A percentile compares a stretch with the other conserved stretches of the same genome.
Evolutionary conservation across 2,888 invertebrate species (phyloP).

Genomic region (Eupithecia subumbrata): DNA sequence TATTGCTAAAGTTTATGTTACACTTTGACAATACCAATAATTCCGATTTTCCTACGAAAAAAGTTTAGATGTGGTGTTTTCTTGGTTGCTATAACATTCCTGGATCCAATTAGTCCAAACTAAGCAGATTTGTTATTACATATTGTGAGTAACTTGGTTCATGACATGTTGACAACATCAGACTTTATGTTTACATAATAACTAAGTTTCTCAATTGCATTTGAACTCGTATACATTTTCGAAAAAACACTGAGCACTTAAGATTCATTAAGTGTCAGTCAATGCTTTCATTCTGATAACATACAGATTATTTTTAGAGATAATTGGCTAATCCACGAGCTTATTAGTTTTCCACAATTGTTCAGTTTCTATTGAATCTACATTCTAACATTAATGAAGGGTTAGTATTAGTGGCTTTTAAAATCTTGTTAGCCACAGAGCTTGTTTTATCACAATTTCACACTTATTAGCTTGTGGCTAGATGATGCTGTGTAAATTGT

Average conservation of each 20-base stretch:
- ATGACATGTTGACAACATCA: slow-evolving; percentile 42
- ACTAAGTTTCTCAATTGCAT: slow-evolving; percentile 29
- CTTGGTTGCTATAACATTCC: slow-evolving; percentile 18
- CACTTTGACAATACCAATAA: slow-evolving; percentile 22
- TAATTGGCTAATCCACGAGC: background rate
- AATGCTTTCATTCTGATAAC: background rate
- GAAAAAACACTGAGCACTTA: background rate
- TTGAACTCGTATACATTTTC: background rate
- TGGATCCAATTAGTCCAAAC: background rate
- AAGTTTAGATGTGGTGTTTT: slow-evolving; percentile 19
- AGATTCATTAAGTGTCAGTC: background rate
- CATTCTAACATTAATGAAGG: background rate
- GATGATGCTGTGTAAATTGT: background rate
- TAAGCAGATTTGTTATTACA: background rate
- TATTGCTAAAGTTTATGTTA: slow-evolving; percentile 53
- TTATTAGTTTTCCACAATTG: background rate
- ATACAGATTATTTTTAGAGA: background rate
- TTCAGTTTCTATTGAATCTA: background rate
- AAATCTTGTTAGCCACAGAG: background rate
- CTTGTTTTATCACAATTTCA: background rate
- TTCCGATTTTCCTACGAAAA: slow-evolving; percentile 39
- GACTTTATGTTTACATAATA: slow-evolving; percentile 67
- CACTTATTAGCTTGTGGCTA: background rate
- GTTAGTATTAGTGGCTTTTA: background rate
- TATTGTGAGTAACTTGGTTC: slow-evolving; percentile 43